A percentile compares a stretch with the other conserved stretches of the same genome.
These are phyloP conservation scores for Ceratitis capitata DNA, from an alignment of 1,140 invertebrate species.

Conservation along the genomic window DNA sequence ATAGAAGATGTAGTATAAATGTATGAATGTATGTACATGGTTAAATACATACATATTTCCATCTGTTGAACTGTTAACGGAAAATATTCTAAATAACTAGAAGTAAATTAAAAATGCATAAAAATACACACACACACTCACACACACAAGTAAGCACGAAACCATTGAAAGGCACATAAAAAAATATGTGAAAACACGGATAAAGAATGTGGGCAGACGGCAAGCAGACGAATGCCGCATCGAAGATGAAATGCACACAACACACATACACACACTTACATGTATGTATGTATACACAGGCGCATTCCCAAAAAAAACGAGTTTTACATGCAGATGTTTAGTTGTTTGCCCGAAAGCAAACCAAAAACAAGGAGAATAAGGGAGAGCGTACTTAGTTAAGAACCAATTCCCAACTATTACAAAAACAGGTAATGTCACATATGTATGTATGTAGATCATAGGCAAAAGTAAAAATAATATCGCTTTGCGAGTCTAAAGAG, in stretches of 20 bases:
- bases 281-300: background rate
- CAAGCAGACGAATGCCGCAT: background rate
- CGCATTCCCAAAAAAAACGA: background rate
- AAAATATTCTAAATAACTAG: background rate
- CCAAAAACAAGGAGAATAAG: too few relatives aligned
- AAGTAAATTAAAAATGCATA: conserved; percentile 7
- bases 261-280: background rate
- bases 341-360: background rate
- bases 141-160: background rate
- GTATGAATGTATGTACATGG: background rate
- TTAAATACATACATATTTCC: too few relatives aligned
- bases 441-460: too few relatives aligned
- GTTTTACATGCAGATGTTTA: background rate
- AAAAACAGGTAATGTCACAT: too few relatives aligned
- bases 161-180: background rate
- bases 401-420: too few relatives aligned
- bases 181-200: background rate
- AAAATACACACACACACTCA: background rate
- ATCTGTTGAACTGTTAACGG: background rate
- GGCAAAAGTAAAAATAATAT: too few relatives aligned
- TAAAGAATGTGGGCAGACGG: background rate
- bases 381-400: too few relatives aligned
- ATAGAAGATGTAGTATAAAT: background rate
- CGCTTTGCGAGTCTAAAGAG: too few relatives aligned
- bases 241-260: background rate